Base-by-base conservation (phyloP, 2,113 vertebrate species). In the Sterrhoptilus dennistouni region DNA sequence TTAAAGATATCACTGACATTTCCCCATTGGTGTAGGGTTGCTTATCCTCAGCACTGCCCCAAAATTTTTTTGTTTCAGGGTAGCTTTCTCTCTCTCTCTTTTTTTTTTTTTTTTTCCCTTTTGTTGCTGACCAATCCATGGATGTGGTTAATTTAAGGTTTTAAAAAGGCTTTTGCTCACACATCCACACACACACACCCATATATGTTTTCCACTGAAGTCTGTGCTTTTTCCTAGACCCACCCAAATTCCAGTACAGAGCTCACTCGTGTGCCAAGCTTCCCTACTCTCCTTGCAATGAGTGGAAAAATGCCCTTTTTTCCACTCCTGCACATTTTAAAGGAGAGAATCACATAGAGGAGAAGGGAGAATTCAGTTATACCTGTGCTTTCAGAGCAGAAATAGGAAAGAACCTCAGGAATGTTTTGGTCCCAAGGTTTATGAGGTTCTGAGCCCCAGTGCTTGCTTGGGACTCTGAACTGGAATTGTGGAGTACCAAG, bases 191-290 rank as follows among this genome's bases (percentile, higher is more conserved):
- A 49, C 47, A 49, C 96, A 93, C 97, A 85, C 96, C 96, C 95
- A 72, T 97, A 90, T 95, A 94, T 92, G 96, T 97, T 98, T 98
- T 98, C 98, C 98, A 98, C 96, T 97, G 95, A 96, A 95, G 97
- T 91, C 97, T 95, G 94, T 96, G 92, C 95, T 98, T 98, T 98
- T 98, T 98, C 97, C 97, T 97, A 97, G 98, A 98, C 97, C 97
- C 97, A 97, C 98, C 97, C 97, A 45, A 78, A 98, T 98, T 98
- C 97, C 98, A 97, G 96, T 85, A 93, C 96, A 81, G 56, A 90
- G 76, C 84, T 97, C 71, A 24, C 59, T 93, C 20, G 6, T 47
- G 21, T 83, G 98, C 98, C 98, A 98, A 97, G 82, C 93, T 97
- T 89, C 93, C 76, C 92, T 95, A 24, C 35, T 95, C 83, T 95